Conservation (phyloP, 2,113 vertebrate species). For the Callaeas wilsoni region DNA sequence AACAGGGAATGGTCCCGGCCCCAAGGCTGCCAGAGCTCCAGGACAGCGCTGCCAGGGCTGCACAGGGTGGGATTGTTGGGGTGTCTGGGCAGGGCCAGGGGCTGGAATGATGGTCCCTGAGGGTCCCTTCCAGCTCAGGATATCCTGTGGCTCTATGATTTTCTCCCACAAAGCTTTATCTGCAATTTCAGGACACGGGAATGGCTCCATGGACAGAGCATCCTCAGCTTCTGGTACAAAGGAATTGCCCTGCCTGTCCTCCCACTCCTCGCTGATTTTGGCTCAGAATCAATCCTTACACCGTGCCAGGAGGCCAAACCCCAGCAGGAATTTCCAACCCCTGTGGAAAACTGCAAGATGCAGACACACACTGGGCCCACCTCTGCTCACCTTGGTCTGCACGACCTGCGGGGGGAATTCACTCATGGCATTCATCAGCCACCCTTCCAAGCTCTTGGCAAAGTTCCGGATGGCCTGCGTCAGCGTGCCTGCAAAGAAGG, state of each 20-base stretch:
- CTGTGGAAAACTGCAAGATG: not conserved
- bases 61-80: not conserved
- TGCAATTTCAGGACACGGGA: not conserved
- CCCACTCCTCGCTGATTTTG: not conserved
- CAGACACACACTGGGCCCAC: not conserved
- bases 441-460: constrained; percentile 95
- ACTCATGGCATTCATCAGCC: constrained; percentile 92
- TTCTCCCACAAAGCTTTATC: not conserved
- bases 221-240: not conserved
- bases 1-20: not conserved
- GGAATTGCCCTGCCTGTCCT: not conserved
- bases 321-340: not conserved
- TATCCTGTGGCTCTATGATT: not conserved
- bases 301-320: accelerated
- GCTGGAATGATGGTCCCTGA: not conserved
- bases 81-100: not conserved
- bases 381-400: constrained; percentile 85
- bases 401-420: constrained; percentile 90
- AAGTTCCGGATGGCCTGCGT: constrained; percentile 98
- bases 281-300: not conserved
- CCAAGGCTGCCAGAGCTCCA: not conserved
- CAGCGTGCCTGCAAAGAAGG: constrained; percentile 81
- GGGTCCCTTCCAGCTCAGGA: not conserved
- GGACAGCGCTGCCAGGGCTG: not conserved
- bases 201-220: not conserved